phyloP scores from a whole-genome alignment of 2,113 vertebrate species.

The Seriola rivoliana region DNA sequence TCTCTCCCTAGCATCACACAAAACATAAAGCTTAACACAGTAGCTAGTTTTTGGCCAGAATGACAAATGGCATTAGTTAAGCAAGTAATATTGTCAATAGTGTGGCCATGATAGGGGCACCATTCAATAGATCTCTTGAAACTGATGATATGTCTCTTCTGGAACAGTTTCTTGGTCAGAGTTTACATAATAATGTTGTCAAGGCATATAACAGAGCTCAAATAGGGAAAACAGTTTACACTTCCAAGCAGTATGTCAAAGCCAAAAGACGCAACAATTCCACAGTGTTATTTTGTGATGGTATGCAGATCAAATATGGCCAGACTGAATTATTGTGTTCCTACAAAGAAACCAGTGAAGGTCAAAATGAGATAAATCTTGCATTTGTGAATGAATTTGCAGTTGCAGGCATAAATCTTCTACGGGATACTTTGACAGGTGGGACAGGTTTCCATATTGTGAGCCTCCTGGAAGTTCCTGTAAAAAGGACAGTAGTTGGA shows the following conservation, averaged over 20 bases:
- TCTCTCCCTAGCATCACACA: constrained; percentile 1
- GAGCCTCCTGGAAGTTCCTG: constrained; percentile 11
- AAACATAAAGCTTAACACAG: not conserved
- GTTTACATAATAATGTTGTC: constrained; percentile 27
- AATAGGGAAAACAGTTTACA: constrained; percentile 27
- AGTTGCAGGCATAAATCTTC: constrained; percentile 19
- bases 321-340: constrained; percentile 31
- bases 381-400: constrained; percentile 37
- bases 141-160: constrained; percentile 2
- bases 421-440: constrained; percentile 24
- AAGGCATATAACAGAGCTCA: constrained; percentile 39
- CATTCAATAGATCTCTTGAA: not conserved
- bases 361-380: constrained; percentile 27
- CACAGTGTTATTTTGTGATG: constrained; percentile 24
- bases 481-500: not conserved
- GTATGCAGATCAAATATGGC: constrained; percentile 31
- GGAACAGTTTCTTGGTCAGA: constrained; percentile 35
- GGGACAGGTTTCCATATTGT: constrained; percentile 40
- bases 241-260: constrained; percentile 39
- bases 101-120: not conserved
- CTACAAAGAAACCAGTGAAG: constrained; percentile 7
- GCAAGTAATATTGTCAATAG: no score
- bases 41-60: constrained; percentile 19
- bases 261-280: constrained; percentile 29
- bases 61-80: not conserved